These are phyloP conservation scores for Autographa gamma DNA, from an alignment of 2,888 invertebrate genomes.

Conservation along the genomic window DNA sequence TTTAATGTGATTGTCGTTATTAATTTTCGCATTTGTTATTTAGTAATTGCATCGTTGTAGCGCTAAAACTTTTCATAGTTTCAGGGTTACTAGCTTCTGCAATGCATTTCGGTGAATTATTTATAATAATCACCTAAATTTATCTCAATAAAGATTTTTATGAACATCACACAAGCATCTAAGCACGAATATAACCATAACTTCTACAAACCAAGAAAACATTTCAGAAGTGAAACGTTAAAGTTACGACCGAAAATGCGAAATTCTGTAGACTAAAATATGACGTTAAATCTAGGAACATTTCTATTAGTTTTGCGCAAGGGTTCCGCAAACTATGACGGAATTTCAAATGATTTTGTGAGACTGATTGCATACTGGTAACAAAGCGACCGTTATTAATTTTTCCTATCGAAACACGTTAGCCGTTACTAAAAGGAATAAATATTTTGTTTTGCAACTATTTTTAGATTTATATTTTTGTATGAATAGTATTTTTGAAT, in stretches of 20 bases:
- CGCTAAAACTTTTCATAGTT: not conserved
- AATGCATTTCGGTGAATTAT: too few species aligned
- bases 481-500: not conserved
- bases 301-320: conserved; percentile 18
- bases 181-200: not conserved
- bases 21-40: not conserved
- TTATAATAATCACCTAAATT: too few species aligned
- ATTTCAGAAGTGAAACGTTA: not conserved
- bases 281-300: conserved; percentile 11
- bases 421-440: conserved; percentile 7
- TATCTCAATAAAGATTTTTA: too few species aligned
- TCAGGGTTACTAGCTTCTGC: not conserved
- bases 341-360: conserved; percentile 24
- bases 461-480: conserved; percentile 13
- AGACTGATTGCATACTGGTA: conserved; percentile 19
- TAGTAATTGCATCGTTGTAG: not conserved
- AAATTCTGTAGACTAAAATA: not conserved
- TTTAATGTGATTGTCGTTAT: too few species aligned
- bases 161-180: not conserved
- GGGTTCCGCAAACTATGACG: not conserved
- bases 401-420: conserved; percentile 22
- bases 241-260: not conserved
- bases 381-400: conserved; percentile 34
- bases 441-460: conserved; percentile 6
- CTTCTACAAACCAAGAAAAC: not conserved